These are phyloP conservation scores for Corythaixoides concolor DNA, from an alignment of 2,113 vertebrate genomes.

Conservation along the genomic window DNA sequence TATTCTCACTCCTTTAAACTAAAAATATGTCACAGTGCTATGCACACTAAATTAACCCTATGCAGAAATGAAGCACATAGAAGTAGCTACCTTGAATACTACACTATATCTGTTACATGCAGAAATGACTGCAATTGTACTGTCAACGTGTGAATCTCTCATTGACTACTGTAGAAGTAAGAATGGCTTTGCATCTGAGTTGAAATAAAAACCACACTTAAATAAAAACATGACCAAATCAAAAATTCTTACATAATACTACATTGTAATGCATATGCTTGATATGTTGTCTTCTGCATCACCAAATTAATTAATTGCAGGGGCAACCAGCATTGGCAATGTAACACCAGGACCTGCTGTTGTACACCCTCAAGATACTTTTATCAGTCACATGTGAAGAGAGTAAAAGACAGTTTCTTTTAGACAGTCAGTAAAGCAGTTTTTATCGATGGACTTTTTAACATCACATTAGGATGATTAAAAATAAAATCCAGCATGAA, in stretches of 20 bases:
- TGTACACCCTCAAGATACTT: not conserved
- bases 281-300: not conserved
- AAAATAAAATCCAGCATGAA: constrained; percentile 1
- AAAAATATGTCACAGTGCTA: not conserved
- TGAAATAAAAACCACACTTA: not conserved
- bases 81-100: not conserved
- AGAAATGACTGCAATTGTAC: not conserved
- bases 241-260: not conserved
- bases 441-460: not conserved
- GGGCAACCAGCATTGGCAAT: not conserved
- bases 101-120: not conserved
- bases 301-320: not conserved
- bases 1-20: not conserved
- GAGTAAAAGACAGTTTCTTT: not conserved
- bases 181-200: not conserved
- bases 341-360: not conserved
- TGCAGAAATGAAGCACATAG: not conserved
- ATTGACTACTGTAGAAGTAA: not conserved
- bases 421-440: not conserved
- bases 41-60: not conserved
- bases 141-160: not conserved
- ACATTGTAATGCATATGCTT: not conserved
- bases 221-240: not conserved
- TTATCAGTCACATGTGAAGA: not conserved
- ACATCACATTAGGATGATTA: not conserved